Base-by-base conservation (phyloP, 2,797 vertebrate species). In the Nannoperca obscura region DNA sequence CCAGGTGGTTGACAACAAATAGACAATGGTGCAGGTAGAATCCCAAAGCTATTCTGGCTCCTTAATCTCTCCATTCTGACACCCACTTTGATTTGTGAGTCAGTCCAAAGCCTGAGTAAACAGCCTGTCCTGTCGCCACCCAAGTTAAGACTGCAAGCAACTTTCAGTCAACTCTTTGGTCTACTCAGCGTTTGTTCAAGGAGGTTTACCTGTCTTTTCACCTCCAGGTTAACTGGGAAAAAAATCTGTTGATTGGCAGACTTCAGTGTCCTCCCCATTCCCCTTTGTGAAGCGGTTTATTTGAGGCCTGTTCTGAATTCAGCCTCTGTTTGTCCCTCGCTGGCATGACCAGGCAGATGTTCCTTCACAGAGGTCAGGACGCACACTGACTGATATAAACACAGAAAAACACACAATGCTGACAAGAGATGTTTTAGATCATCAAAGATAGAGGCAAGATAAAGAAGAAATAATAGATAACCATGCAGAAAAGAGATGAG, bases 1-100 rank as follows among this genome's bases (percentile, higher is more conserved):
- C 91, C 94, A 96, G 94, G 94, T 94, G 94, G 92, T 80, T 57
- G 82, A 89, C 88, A 91, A 95, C 94, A 95, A 94, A 92, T 85
- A 89, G 40, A 68, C 64, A 74, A 72, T 61, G 78, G 77, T 59
- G 86, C 89, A 94, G 92, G 94, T 94, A 92, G 78, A 87, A 88
- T 87, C 78, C 76, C 76, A 82, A 86, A 80, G 83, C 80, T 81
- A 84, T 90, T 91, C 76, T 79, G 78, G 42, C 54, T 83, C 65
- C 76, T 73, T 95, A 93, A 94, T 94, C 91, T 94, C 89, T 78
- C 80, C 83, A 84, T 94, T 93, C 87, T 92, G 70, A 87, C 85
- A 77, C 50, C 50, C 74, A 86, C 93, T 95, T 94, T 95, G 93
- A 95, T 94, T 93, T 92, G 89, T 89, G 89, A 91, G 85, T 87